Evolutionary conservation across 2,888 invertebrate species (phyloP).

Genomic region (Stegana nigrithorax): DNA sequence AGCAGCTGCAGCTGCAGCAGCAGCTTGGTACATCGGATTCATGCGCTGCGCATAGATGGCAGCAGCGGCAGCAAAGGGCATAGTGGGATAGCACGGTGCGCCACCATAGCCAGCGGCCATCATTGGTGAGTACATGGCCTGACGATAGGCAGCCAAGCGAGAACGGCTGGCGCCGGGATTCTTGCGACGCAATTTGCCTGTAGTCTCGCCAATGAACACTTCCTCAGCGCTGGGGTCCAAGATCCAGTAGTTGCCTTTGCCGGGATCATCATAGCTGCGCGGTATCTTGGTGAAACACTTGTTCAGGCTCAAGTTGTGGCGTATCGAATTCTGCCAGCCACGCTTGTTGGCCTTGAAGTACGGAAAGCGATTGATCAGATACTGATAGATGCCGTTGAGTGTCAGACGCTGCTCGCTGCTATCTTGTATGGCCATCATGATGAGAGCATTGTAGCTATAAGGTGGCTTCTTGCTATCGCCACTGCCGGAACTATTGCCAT

Average conservation of each 20-base stretch:
- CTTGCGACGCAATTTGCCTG: constrained; percentile 91
- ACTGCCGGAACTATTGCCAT: constrained; percentile 38
- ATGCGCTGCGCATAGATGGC: constrained; percentile 63
- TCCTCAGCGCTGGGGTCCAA: constrained; percentile 97
- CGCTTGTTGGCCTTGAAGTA: constrained; percentile 97
- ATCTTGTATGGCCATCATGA: constrained; percentile 99
- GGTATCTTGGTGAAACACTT: constrained; percentile 99
- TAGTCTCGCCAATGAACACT: constrained; percentile 97
- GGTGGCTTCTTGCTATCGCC: constrained; percentile 87
- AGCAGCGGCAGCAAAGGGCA: constrained; percentile 60
- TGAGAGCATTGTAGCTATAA: constrained; percentile 98
- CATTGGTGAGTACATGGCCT: constrained; percentile 68
- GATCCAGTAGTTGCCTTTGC: constrained; percentile 99
- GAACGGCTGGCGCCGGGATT: constrained; percentile 92
- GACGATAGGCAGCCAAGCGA: constrained; percentile 88
- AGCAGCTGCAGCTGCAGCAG: constrained; percentile 42
- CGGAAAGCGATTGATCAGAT: constrained; percentile 97
- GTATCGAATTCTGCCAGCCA: constrained; percentile 99
- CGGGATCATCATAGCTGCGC: constrained; percentile 97
- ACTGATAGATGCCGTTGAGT: constrained; percentile 96
- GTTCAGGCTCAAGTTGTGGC: constrained; percentile 96
- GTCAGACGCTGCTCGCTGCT: constrained; percentile 94
- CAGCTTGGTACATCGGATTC: constrained; percentile 54
- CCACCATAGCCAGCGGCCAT: constrained; percentile 52
- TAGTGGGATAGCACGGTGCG: constrained; percentile 44